These are phyloP conservation scores for Tetrax tetrax DNA, from an alignment of 2,113 vertebrate species.

Conservation along the genomic window DNA sequence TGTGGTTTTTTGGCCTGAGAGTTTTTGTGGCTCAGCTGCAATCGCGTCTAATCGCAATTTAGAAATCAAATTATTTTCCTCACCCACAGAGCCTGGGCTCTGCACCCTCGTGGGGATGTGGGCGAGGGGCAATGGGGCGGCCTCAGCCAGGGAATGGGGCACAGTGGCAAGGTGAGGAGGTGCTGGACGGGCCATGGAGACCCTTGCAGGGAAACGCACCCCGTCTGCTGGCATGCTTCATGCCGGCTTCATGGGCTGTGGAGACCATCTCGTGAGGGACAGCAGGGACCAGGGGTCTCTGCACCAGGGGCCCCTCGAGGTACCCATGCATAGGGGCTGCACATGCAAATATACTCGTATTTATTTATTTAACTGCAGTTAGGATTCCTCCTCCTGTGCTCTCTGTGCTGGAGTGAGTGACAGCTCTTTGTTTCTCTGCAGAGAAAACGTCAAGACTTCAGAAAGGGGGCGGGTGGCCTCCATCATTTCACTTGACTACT, in stretches of 20 bases:
- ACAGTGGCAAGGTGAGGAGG: fast-evolving
- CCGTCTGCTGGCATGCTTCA: fast-evolving
- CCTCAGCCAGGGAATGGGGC: not conserved
- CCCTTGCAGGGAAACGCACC: not conserved
- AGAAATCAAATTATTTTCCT: slow-evolving; percentile 49
- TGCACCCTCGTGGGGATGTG: not conserved
- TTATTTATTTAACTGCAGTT: not conserved
- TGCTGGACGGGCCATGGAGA: fast-evolving
- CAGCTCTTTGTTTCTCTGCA: not conserved
- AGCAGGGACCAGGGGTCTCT: not conserved
- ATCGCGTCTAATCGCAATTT: not conserved
- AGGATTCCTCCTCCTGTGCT: not conserved
- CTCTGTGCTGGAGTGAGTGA: not conserved
- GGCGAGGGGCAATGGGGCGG: not conserved
- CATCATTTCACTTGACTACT: not conserved
- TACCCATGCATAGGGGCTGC: fast-evolving
- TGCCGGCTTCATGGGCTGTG: not conserved
- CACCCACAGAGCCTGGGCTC: not conserved
- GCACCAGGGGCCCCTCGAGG: fast-evolving
- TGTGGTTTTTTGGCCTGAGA: slow-evolving; percentile 12
- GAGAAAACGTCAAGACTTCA: not conserved
- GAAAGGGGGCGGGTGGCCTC: not conserved
- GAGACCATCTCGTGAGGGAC: not conserved
- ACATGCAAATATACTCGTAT: not conserved
- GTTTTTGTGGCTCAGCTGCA: not conserved